phyloP scores from a whole-genome alignment of 2,797 vertebrate genomes.

The Rhinoraja longicauda region DNA sequence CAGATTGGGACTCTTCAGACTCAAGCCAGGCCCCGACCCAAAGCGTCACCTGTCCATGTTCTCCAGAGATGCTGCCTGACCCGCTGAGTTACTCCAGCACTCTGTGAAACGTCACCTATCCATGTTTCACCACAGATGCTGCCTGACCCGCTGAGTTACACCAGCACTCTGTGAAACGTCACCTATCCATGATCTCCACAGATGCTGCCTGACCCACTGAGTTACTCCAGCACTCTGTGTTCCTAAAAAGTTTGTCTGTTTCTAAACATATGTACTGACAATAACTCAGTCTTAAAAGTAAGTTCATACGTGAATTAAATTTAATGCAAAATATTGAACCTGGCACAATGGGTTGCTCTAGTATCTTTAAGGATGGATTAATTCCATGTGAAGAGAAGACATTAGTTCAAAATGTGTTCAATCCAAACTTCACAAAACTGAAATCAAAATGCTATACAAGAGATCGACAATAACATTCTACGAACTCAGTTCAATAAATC shows the following conservation, averaged over 20 bases:
- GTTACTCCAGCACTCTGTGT: not conserved
- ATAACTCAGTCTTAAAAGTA: not conserved
- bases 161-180: too few relatives aligned
- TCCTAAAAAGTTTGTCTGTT: not conserved
- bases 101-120: too few relatives aligned
- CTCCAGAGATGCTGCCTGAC: too few relatives aligned
- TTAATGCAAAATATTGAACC: not conserved
- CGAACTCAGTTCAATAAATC: constrained; percentile 2
- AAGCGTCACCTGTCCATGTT: too few relatives aligned
- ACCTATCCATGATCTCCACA: too few relatives aligned
- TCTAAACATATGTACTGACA: not conserved
- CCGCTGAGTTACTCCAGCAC: too few relatives aligned
- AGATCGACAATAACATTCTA: not conserved
- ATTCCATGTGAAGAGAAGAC: not conserved
- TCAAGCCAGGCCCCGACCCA: too few relatives aligned
- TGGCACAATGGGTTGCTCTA: not conserved
- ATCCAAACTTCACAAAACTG: not conserved
- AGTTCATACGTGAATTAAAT: not conserved
- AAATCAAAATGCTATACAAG: not conserved
- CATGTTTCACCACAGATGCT: too few relatives aligned
- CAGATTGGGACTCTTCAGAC: too few relatives aligned
- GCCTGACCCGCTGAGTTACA: too few relatives aligned
- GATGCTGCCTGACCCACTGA: too few relatives aligned
- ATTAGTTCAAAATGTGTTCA: not conserved
- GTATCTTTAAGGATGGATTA: not conserved